Percentiles rank a stretch among this genome's conserved stretches.
Conservation (phyloP, 2,888 invertebrate species). For the Vannuccia rotundouncinata region DNA sequence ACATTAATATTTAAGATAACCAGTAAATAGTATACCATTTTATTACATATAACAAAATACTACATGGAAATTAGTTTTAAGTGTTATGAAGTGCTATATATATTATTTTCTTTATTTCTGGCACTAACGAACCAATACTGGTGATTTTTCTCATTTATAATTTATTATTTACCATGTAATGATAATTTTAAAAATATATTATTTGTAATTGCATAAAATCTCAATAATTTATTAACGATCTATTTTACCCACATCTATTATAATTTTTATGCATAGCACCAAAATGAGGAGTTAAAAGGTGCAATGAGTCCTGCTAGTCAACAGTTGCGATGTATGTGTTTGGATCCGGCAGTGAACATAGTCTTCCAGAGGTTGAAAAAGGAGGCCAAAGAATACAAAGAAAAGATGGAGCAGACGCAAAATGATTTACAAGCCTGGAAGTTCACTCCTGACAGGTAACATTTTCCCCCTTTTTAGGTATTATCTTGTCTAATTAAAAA, state of each 20-base stretch:
- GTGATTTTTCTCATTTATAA: background rate
- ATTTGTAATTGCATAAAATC: background rate
- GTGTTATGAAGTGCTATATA: no score
- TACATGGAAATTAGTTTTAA: no score
- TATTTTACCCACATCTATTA: no score
- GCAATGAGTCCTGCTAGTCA: slow-evolving; percentile 27
- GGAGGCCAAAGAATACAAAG: slow-evolving; percentile 79
- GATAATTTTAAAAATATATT: background rate
- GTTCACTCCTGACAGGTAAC: slow-evolving; percentile 87
- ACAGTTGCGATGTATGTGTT: slow-evolving; percentile 71
- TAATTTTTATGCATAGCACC: slow-evolving; percentile 7
- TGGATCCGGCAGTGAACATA: slow-evolving; percentile 91
- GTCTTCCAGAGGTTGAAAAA: slow-evolving; percentile 80
- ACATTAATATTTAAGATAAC: no score
- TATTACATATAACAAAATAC: no score
- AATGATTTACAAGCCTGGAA: slow-evolving; percentile 97
- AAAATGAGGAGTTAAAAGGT: slow-evolving; percentile 27
- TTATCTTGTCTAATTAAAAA: no score
- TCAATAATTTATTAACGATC: no score
- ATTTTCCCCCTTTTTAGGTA: background rate
- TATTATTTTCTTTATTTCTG: no score
- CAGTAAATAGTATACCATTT: no score
- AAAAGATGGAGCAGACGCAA: slow-evolving; percentile 88
- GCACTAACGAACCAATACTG: no score
- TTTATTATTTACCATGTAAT: background rate